Evolutionary conservation across 1,140 invertebrate species (phyloP), one percentile per base, ranked within the genome.

Genomic region (Drosophila micromelanica): DNA sequence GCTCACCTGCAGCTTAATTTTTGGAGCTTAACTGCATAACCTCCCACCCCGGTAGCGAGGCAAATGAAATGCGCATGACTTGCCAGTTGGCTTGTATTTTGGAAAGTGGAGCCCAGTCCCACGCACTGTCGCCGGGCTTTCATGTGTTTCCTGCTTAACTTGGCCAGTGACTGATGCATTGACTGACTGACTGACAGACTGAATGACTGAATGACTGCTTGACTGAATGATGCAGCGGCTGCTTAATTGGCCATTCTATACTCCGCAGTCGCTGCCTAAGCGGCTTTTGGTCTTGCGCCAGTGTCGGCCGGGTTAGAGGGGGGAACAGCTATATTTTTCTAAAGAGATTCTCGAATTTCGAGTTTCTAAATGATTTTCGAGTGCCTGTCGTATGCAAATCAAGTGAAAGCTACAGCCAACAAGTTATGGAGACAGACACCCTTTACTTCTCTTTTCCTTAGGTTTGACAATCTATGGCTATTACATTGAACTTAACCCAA

Each of bases 241-340:
- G 84, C 76, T 82, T 86, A 86, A 86, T 86, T 86, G 82, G 82
- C 82, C 82, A 86, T 86, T 89, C 87, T 84, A 51, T 68, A 35
- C 49, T 13, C 13, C 56, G 71, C 7, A 55, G 71, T 57, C 64
- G n/a, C 23, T 30, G 62, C 11, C 20, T 54, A 68, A 68, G 65
- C 38, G 40, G 59, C 59, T 62, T 69, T 70, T 61, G 20, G 45
- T 57, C 82, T 87, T 75, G 78, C 78, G 68, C 77, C 81, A 85
- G 72, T 72, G 46, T 56, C 51, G 13, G 23, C 9, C 48, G 27
- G 37, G 9, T 3, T 56, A 12, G 27, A 15, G 15, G 49, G 48
- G 5, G 8, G 13, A 2, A 2, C 27, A 51, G 48, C 13, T 35
- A n/a, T 35, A 15, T 59, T 13, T 27, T 11, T 46, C 38, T 40